Evolutionary conservation across 2,113 vertebrate species (phyloP).

Genomic region (Lucifuga dentata): DNA sequence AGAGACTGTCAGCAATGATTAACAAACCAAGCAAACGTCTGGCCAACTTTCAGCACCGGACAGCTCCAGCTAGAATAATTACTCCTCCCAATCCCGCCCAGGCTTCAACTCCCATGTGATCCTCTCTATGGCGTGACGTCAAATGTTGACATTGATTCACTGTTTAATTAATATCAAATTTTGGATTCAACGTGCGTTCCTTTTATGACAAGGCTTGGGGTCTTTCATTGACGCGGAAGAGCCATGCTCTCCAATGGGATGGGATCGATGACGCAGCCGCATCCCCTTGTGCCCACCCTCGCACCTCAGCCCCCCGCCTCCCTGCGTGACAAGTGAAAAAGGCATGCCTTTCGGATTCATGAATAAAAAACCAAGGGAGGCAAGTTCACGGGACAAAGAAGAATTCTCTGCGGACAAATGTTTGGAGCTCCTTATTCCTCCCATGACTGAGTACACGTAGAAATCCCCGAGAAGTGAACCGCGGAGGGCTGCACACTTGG

Average conservation of each 20-base stretch:
- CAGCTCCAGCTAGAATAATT: conserved; percentile 30
- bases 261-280: conserved; percentile 89
- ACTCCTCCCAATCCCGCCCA: not conserved
- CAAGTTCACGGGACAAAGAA: conserved; percentile 83
- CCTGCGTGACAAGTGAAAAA: conserved; percentile 86
- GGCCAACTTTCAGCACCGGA: conserved; percentile 61
- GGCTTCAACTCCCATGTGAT: conserved; percentile 18
- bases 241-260: conserved; percentile 90
- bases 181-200: conserved; percentile 83
- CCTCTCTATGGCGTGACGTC: conserved; percentile 56
- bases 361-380: conserved; percentile 91
- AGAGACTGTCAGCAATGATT: conserved; percentile 1
- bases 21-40: conserved; percentile 6
- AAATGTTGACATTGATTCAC: conserved; percentile 61
- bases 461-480: conserved; percentile 78
- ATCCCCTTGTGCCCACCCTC: conserved; percentile 78
- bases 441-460: conserved; percentile 78
- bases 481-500: conserved; percentile 83
- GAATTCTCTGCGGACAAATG: conserved; percentile 88
- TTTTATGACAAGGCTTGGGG: conserved; percentile 83
- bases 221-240: conserved; percentile 89
- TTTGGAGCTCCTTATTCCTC: conserved; percentile 80
- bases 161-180: conserved; percentile 69
- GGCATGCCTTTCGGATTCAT: conserved; percentile 88
- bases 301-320: conserved; percentile 13